Evolutionary conservation across 2,113 vertebrate genomes (phyloP).

Genomic region (Uropsilus gracilis): DNA sequence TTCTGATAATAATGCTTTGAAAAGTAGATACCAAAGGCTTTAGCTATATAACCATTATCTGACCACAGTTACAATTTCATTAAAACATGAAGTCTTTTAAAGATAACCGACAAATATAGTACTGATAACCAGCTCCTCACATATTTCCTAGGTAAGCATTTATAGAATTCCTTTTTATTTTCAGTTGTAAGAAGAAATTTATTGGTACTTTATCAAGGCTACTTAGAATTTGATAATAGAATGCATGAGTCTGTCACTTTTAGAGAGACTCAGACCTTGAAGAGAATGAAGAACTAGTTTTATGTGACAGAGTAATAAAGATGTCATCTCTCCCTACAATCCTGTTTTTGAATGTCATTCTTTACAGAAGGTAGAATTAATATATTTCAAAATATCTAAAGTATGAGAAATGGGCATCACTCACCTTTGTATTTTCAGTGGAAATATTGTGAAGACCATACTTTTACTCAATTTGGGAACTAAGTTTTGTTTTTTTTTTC

Average conservation of each 20-base stretch:
- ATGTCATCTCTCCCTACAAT: conserved; percentile 77
- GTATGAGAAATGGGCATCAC: conserved; percentile 68
- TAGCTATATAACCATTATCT: not conserved
- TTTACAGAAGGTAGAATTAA: conserved; percentile 82
- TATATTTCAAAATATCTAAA: conserved; percentile 80
- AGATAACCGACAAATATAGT: conserved; percentile 73
- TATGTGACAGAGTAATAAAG: conserved; percentile 85
- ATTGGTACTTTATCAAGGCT: conserved; percentile 80
- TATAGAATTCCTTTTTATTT: conserved; percentile 71
- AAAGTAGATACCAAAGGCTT: not conserved
- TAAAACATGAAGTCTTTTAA: conserved; percentile 60
- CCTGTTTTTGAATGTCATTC: conserved; percentile 76
- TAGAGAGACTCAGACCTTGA: conserved; percentile 83
- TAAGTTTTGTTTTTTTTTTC: conserved; percentile 47
- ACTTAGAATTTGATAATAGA: conserved; percentile 85
- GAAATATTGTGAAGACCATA: conserved; percentile 71
- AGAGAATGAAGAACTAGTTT: conserved; percentile 79
- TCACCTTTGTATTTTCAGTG: conserved; percentile 76
- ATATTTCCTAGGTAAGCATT: conserved; percentile 67
- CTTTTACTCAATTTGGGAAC: conserved; percentile 79
- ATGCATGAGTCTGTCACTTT: conserved; percentile 85
- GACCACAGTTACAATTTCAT: conserved; percentile 43
- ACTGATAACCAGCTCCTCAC: conserved; percentile 40
- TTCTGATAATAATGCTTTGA: conserved; percentile 5
- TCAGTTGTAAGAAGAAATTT: conserved; percentile 84